phyloP scores from a whole-genome alignment of 2,113 vertebrate genomes.

The Burhinus oedicnemus region DNA sequence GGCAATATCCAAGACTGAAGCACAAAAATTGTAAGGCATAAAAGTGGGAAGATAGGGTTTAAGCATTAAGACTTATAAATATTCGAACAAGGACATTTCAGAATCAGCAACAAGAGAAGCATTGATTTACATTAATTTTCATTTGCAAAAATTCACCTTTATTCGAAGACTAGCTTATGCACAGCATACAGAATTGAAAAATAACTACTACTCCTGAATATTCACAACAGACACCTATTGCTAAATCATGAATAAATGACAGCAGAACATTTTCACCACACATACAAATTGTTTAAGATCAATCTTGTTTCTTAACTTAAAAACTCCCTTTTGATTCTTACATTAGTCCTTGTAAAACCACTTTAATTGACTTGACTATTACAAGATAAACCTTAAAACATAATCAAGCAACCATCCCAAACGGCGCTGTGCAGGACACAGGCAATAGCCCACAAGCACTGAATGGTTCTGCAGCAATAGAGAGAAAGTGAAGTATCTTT shows the following conservation, averaged over 20 bases:
- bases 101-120: not conserved
- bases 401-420: not conserved
- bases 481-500: not conserved
- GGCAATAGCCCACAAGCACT: not conserved
- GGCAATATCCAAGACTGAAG: not conserved
- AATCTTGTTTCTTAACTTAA: not conserved
- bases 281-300: not conserved
- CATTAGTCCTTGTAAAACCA: not conserved
- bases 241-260: not conserved
- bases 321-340: not conserved
- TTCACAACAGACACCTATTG: not conserved
- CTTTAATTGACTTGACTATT: not conserved
- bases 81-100: not conserved
- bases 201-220: not conserved
- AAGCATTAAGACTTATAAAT: not conserved
- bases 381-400: not conserved
- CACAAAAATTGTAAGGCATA: not conserved
- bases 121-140: not conserved
- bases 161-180: not conserved
- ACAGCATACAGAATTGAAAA: not conserved
- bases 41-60: not conserved
- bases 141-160: not conserved
- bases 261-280: not conserved
- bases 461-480: not conserved
- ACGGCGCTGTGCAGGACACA: not conserved